These are phyloP conservation scores for Plusia festucae DNA, from an alignment of 2,888 invertebrate species.

Conservation along the genomic window DNA sequence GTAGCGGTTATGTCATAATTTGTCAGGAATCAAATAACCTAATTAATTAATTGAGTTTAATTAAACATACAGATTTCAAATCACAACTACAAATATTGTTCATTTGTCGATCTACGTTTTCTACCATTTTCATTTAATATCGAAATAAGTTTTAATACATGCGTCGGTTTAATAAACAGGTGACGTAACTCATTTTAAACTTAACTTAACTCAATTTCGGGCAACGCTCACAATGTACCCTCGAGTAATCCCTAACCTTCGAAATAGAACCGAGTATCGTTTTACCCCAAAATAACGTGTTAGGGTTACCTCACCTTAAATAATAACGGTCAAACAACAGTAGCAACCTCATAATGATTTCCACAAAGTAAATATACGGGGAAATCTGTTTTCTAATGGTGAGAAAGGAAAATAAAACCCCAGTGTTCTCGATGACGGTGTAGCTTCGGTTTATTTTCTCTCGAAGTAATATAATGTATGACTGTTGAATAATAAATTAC, in stretches of 20 bases:
- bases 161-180: conserved; percentile 16
- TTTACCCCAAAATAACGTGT: conserved; percentile 36
- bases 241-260: conserved; percentile 43
- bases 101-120: conserved; percentile 6
- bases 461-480: conserved; percentile 12
- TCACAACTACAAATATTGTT: neutral
- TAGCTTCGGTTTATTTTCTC: conserved; percentile 46
- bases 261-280: conserved; percentile 21
- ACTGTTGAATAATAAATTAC: conserved; percentile 10
- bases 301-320: conserved; percentile 21
- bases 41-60: neutral
- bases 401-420: conserved; percentile 58
- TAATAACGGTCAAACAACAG: conserved; percentile 40
- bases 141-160: neutral
- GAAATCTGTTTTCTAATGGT: conserved; percentile 64
- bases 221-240: conserved; percentile 34
- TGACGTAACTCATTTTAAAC: conserved; percentile 35
- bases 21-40: neutral
- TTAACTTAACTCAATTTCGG: conserved; percentile 42
- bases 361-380: conserved; percentile 46
- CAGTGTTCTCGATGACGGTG: conserved; percentile 42
- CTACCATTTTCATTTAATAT: neutral
- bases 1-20: neutral
- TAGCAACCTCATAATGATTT: conserved; percentile 39
- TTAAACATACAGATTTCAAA: neutral